Percentiles rank a stretch among this genome's conserved stretches.
Evolutionary conservation across 2,888 invertebrate genomes (phyloP).

Genomic region (Dicyrtomina minuta): DNA sequence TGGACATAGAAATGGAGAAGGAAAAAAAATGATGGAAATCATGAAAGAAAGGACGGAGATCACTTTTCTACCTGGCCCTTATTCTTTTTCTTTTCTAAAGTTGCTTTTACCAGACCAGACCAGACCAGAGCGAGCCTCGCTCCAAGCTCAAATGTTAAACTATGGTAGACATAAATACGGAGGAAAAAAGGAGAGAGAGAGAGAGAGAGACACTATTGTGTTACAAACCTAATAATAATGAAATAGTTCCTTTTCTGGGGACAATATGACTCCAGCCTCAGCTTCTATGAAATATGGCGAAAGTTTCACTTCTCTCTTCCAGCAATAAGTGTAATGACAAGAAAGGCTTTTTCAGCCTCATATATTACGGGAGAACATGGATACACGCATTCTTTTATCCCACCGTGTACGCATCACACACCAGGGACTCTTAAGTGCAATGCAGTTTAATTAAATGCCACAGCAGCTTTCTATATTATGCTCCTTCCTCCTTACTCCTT

Average conservation of each 20-base stretch:
- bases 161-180: no score
- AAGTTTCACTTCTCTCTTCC: conserved; percentile 28
- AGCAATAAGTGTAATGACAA: conserved; percentile 28
- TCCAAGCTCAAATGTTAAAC: not conserved
- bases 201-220: conserved; percentile 22
- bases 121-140: not conserved
- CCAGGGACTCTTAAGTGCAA: conserved; percentile 26
- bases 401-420: conserved; percentile 14
- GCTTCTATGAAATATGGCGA: conserved; percentile 28
- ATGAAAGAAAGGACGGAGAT: not conserved
- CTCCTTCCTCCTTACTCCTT: not conserved
- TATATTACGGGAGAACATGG: conserved; percentile 14
- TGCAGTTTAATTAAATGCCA: conserved; percentile 26
- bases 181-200: not conserved
- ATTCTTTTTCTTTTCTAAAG: not conserved
- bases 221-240: conserved; percentile 31
- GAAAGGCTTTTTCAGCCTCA: conserved; percentile 20
- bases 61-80: conserved; percentile 11
- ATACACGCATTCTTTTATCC: conserved; percentile 9
- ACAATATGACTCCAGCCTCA: conserved; percentile 31
- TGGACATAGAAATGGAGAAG: not conserved
- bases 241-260: conserved; percentile 27
- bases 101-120: not conserved
- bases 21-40: conserved; percentile 1
- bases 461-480: no score